Evolutionary conservation across 2,888 invertebrate species (phyloP), one percentile per base, ranked within the genome.

Genomic region (Trissoscelio sp.): DNA sequence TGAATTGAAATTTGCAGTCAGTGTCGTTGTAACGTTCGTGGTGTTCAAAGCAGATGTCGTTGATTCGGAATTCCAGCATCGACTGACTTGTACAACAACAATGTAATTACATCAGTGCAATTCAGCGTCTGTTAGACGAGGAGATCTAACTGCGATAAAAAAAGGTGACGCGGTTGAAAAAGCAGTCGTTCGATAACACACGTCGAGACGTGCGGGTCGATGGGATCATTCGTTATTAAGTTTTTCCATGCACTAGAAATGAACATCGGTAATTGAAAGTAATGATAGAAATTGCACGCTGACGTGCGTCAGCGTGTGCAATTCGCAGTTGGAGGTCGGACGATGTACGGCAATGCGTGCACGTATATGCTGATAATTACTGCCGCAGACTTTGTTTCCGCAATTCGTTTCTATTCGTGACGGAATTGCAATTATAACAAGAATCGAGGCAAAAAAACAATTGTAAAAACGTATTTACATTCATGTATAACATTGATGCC

Each of bases 191-290:
- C 55, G 67, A 73, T 67, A 67, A 53, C 67, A 66, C 64, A 24
- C 53, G 64, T 31, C 58, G 42, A 70, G 57, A 24, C 66, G 42
- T 20, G 51, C 18, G 22, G 72, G 81, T 77, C 73, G 77, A 55
- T 51, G 37, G 62, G 70, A 77, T 78, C 78, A 69, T 69, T 74
- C 64, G 78, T 70, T 70, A 70, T 78, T 82, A 78, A 82, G 70
- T 74, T 82, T 82, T 82, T 82, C 60, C 78, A 44, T 51, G 51
- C 70, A 53, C 64, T 62, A 42, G 64, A 79, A 82, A 57, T 64
- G 81, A 79, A 55, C 78, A 74, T 79, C 69, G 44, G 53, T 82
- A 82, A 82, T 82, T 82, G 81, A 82, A 78, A 78, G 81, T 79
- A 82, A 82, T 82, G 70, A 82, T 70, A 78, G 78, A 82, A 82